Evolutionary conservation across 2,113 vertebrate genomes (phyloP).

Genomic region (Macquaria australasica): DNA sequence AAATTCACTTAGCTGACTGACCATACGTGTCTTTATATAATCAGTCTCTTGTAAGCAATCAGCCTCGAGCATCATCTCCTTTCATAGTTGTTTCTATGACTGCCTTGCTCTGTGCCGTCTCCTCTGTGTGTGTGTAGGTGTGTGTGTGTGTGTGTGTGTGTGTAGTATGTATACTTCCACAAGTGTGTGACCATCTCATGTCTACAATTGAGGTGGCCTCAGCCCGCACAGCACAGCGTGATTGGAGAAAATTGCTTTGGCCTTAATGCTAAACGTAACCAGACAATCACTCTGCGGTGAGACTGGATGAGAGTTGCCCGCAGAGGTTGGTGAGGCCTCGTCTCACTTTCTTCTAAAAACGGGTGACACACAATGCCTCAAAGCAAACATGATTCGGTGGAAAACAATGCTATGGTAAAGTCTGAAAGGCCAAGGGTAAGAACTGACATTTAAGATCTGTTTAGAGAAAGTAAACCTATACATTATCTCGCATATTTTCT

Average conservation of each 20-base stretch:
- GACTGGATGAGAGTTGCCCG: neutral
- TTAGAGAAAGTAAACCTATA: conserved; percentile 12
- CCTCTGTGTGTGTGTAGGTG: too few species aligned
- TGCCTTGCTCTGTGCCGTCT: neutral
- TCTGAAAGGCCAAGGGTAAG: neutral
- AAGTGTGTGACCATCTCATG: neutral
- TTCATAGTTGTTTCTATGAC: neutral
- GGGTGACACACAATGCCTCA: neutral
- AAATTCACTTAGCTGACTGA: neutral
- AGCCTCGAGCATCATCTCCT: neutral
- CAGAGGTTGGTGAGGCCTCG: neutral
- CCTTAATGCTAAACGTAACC: conserved; percentile 44
- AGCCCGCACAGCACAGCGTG: neutral
- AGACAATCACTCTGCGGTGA: conserved; percentile 18
- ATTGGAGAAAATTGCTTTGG: conserved; percentile 44
- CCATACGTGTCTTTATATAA: neutral
- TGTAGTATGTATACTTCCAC: neutral
- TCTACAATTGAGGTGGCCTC: neutral
- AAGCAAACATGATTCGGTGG: neutral
- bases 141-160: too few species aligned
- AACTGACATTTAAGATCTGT: conserved; percentile 31
- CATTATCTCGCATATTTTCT: neutral
- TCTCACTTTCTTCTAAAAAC: neutral
- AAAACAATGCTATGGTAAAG: conserved; percentile 1
- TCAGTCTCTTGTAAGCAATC: neutral